Evolutionary conservation across 37 sponge, comb jelly and placozoan species (phyloP).

Genomic region (Dysidea cf. avara): DNA sequence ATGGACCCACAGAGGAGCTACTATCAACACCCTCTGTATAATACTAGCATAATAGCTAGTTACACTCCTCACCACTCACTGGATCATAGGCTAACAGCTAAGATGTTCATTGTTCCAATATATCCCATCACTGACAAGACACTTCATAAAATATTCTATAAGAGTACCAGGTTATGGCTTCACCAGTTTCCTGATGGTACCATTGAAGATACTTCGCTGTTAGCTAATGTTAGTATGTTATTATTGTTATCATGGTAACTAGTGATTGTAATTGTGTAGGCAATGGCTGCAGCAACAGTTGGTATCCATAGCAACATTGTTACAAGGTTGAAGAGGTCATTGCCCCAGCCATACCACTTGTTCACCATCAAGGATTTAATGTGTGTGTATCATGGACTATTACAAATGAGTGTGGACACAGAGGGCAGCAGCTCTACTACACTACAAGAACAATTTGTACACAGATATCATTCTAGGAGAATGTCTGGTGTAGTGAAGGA

Average conservation of each 20-base stretch:
- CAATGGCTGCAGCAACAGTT: constrained; percentile 46
- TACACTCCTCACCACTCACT: too few species aligned
- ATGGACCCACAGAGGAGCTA: constrained; percentile 9
- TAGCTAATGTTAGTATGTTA: constrained; percentile 31
- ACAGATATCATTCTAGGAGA: too few species aligned
- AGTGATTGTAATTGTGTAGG: constrained; percentile 11
- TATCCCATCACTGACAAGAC: constrained; percentile 34
- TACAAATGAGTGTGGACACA: constrained; percentile 35
- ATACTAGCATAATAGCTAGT: too few species aligned
- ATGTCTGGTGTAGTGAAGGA: background rate
- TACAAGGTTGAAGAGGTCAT: constrained; percentile 24
- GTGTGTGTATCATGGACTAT: constrained; percentile 37
- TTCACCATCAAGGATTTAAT: constrained; percentile 47
- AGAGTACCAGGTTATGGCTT: constrained; percentile 23
- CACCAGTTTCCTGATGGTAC: constrained; percentile 25
- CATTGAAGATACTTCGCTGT: constrained; percentile 1
- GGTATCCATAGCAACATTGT: constrained; percentile 28
- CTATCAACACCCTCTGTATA: constrained; percentile 4
- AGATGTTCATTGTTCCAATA: constrained; percentile 34
- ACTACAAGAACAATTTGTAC: too few species aligned
- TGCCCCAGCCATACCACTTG: constrained; percentile 35
- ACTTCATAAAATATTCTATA: constrained; percentile 34
- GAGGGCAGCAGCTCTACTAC: background rate
- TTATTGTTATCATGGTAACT: background rate
- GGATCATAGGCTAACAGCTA: too few species aligned